Percentiles rank a stretch among this genome's conserved stretches.
Evolutionary conservation across 1,140 invertebrate species (phyloP).

Genomic region (Drosophila orena): DNA sequence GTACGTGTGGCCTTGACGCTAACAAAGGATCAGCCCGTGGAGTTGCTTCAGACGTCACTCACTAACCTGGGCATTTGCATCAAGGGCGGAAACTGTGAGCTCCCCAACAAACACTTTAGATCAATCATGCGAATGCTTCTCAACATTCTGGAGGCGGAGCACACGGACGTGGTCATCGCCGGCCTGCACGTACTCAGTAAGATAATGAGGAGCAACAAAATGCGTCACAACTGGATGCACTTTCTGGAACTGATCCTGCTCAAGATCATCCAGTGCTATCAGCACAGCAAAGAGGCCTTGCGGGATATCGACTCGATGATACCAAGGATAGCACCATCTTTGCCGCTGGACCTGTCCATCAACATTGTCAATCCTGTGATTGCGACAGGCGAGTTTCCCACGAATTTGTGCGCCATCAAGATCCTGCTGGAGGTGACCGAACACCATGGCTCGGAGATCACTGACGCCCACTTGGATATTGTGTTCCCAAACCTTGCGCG

Average conservation of each 20-base stretch:
- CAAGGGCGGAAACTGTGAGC: slow-evolving; percentile 85
- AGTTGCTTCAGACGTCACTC: slow-evolving; percentile 77
- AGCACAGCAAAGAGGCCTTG: slow-evolving; percentile 89
- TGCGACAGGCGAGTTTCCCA: slow-evolving; percentile 92
- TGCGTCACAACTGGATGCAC: slow-evolving; percentile 91
- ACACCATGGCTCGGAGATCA: slow-evolving; percentile 88
- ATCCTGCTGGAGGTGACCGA: slow-evolving; percentile 95
- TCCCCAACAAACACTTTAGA: slow-evolving; percentile 87
- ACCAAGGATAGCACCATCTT: slow-evolving; percentile 89
- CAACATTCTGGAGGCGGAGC: slow-evolving; percentile 89
- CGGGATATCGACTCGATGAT: slow-evolving; percentile 86
- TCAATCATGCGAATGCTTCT: slow-evolving; percentile 90
- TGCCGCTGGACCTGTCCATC: slow-evolving; percentile 90
- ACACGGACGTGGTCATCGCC: slow-evolving; percentile 89
- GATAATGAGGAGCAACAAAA: slow-evolving; percentile 91
- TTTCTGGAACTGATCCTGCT: slow-evolving; percentile 95
- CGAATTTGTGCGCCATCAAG: slow-evolving; percentile 96
- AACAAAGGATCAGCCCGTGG: slow-evolving; percentile 70
- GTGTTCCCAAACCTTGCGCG: slow-evolving; percentile 95
- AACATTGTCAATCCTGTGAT: slow-evolving; percentile 90
- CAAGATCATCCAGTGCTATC: slow-evolving; percentile 94
- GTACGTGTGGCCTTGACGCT: slow-evolving; percentile 79
- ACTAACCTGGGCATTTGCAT: slow-evolving; percentile 85
- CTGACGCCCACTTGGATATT: slow-evolving; percentile 90
- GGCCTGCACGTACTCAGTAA: slow-evolving; percentile 92